These are phyloP conservation scores for Paracentrotus lividus DNA, from an alignment of 53 echinoderm and acorn worm species.

Conservation along the genomic window DNA sequence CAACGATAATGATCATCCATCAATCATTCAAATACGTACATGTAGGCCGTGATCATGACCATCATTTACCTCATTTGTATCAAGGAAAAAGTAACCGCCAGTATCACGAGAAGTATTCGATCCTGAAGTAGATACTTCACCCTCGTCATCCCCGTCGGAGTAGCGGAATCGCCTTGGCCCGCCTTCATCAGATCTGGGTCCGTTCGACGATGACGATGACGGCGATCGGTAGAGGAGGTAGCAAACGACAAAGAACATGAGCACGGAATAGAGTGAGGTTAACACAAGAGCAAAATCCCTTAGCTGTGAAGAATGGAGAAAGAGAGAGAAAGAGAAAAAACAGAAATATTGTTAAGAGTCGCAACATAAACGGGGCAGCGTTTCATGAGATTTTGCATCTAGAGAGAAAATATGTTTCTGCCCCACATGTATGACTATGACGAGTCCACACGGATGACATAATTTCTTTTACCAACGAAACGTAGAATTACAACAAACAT, in stretches of 20 bases:
- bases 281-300: constrained; percentile 14
- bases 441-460: no score
- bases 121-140: not conserved
- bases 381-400: not conserved
- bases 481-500: no score
- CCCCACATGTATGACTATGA: no score
- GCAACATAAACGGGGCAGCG: not conserved
- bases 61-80: not conserved
- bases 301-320: not conserved
- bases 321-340: not conserved
- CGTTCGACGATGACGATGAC: not conserved
- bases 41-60: no score
- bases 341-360: not conserved
- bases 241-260: constrained; percentile 33
- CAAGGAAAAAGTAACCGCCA: not conserved
- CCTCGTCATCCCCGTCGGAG: not conserved
- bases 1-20: no score
- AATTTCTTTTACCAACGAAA: no score
- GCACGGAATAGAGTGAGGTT: constrained; percentile 5
- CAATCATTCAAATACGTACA: not conserved
- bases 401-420: not conserved
- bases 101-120: not conserved
- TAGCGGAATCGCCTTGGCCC: not conserved
- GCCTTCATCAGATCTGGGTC: not conserved
- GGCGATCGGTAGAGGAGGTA: constrained; percentile 15